Conservation (phyloP, 2,888 invertebrate species). For the Plusia festucae region DNA sequence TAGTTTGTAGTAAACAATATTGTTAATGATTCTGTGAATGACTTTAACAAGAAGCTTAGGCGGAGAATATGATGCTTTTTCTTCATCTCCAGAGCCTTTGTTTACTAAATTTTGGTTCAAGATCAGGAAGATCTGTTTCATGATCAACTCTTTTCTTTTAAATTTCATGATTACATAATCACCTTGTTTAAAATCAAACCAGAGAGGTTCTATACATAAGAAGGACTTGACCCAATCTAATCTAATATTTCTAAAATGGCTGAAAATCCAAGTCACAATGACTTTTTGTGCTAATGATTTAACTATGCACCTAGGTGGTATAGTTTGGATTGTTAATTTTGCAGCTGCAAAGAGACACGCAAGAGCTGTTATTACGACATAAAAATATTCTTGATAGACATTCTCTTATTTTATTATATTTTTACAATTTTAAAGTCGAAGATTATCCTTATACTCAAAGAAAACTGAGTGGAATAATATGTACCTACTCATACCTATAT, state of each 20-base stretch:
- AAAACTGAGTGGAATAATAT: no score
- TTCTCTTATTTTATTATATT: background rate
- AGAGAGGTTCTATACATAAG: no score
- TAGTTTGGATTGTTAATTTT: no score
- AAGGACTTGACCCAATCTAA: no score
- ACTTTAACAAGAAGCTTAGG: conserved; percentile 5
- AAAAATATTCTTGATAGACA: background rate
- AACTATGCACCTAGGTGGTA: no score
- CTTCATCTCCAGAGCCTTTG: background rate
- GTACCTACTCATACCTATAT: no score
- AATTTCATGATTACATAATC: no score
- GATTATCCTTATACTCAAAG: no score
- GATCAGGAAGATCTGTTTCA: background rate
- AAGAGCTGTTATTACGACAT: background rate
- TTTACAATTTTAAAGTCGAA: background rate
- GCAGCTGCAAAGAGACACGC: background rate
- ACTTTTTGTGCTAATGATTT: no score
- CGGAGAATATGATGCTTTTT: background rate
- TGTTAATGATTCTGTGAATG: conserved; percentile 41
- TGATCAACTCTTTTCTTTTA: no score
- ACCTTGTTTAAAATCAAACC: no score
- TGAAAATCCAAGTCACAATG: background rate
- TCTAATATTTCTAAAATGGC: background rate
- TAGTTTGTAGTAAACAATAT: conserved; percentile 53
- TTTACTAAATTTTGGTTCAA: background rate